Base-by-base conservation (phyloP, 2,888 invertebrate genomes). In the Bombylius major region DNA sequence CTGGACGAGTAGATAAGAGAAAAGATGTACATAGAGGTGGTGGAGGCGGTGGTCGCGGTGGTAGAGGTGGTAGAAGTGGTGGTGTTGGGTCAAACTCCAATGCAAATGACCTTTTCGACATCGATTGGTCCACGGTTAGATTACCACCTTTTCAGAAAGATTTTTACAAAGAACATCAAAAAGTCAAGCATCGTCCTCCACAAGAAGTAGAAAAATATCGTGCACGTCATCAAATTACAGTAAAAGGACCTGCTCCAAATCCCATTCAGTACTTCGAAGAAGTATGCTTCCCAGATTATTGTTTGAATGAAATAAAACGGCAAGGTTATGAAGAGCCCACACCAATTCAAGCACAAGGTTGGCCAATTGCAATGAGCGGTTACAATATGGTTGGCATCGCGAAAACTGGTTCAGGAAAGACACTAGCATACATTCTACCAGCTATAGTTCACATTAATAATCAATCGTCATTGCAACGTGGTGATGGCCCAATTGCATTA, bases 371-470 rank as follows among this genome's bases (percentile, higher is more conserved):
- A 8, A 81, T 91, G 78, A 84, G 86, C 61, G 90, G 90, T 6
- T 76, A 81, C 57, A 89, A 91, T 68, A 78, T 90, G 69, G 89
- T 91, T 57, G 90, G 90, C 23, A 89, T 91, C 66, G 91, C 90
- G 11, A 88, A 89, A 71, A 88, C 87, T 44, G 87, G 88, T 9
- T 86, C 86, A n/a, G 87, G 88, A 51, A 88, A 88, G 67, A 88
- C 88, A 5, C 76, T 88, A 48, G 87, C 84, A 65, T 91, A 87
- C 70, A 87, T 86, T 57, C 70, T 88, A 53, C 93, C 92, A 60
- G 88, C 89, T 32, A 86, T 92, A 68, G 86, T 92, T 50, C 93
- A 93, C 70, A 90, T 91, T 55, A 87, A 85, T 64, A 83, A 88
- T 64, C 90, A 91, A 69, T 84, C 82, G 50, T 82, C 84, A 5